These are phyloP conservation scores for Sceloporus undulatus DNA, from an alignment of 2,113 vertebrate genomes.

Conservation along the genomic window DNA sequence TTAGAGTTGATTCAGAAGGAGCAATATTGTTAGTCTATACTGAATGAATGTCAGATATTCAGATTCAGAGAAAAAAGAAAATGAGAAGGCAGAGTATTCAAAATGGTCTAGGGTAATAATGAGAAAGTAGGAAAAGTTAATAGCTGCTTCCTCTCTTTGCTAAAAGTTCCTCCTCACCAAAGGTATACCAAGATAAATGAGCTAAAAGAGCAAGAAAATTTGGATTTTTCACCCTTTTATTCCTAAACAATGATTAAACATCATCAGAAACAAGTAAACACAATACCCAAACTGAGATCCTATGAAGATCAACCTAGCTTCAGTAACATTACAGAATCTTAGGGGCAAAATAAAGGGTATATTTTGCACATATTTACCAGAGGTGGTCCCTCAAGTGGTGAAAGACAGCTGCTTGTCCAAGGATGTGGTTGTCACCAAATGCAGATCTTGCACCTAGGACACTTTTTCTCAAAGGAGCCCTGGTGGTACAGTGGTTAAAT, in stretches of 20 bases:
- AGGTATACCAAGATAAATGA: background rate
- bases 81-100: background rate
- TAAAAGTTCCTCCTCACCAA: background rate
- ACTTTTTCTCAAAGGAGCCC: no score
- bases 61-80: background rate
- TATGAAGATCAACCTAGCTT: background rate
- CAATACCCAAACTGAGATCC: background rate
- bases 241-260: background rate
- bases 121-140: background rate
- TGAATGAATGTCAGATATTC: background rate
- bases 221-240: background rate
- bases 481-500: no score
- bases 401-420: no score
- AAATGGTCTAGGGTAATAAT: background rate
- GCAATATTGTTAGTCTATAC: background rate
- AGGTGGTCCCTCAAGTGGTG: no score
- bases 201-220: background rate
- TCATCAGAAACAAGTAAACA: background rate
- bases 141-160: background rate
- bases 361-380: no score
- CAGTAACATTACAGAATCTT: background rate
- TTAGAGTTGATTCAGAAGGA: slow-evolving; percentile 5
- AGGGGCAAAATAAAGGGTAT: no score
- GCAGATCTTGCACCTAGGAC: no score
- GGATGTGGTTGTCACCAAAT: no score